Evolutionary conservation across 2,888 invertebrate genomes (phyloP).

Genomic region (Limnephilus rhombicus): DNA sequence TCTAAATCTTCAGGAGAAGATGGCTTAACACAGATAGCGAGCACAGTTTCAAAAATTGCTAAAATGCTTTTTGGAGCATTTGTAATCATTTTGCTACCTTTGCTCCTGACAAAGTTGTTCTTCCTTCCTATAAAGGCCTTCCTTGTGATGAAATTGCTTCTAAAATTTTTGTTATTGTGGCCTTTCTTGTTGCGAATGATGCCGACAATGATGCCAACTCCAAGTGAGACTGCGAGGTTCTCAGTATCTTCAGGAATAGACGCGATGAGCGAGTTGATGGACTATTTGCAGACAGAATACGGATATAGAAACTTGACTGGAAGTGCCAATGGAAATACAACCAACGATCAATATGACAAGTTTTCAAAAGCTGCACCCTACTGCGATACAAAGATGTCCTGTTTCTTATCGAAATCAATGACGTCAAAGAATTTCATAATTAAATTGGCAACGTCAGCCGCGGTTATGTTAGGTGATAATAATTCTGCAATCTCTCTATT

Average conservation of each 20-base stretch:
- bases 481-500: conserved; percentile 33
- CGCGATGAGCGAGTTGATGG: conserved; percentile 53
- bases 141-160: conserved; percentile 73
- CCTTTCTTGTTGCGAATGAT: conserved; percentile 75
- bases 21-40: conserved; percentile 57
- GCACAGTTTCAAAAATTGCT: conserved; percentile 71
- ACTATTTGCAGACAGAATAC: conserved; percentile 41
- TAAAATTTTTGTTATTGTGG: conserved; percentile 75
- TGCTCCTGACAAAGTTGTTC: conserved; percentile 73
- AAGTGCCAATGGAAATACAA: background rate
- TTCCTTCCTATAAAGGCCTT: conserved; percentile 73
- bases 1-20: conserved; percentile 67
- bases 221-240: conserved; percentile 51
- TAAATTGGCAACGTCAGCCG: conserved; percentile 47
- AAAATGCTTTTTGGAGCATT: conserved; percentile 76
- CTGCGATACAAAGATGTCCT: conserved; percentile 58
- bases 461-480: conserved; percentile 36
- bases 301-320: conserved; percentile 49
- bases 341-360: background rate
- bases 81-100: conserved; percentile 73
- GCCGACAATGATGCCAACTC: conserved; percentile 69
- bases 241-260: conserved; percentile 43
- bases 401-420: conserved; percentile 54
- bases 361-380: conserved; percentile 10
- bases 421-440: conserved; percentile 46